Conservation (phyloP, 2,888 invertebrate genomes). For the Brassicogethes aeneus region DNA sequence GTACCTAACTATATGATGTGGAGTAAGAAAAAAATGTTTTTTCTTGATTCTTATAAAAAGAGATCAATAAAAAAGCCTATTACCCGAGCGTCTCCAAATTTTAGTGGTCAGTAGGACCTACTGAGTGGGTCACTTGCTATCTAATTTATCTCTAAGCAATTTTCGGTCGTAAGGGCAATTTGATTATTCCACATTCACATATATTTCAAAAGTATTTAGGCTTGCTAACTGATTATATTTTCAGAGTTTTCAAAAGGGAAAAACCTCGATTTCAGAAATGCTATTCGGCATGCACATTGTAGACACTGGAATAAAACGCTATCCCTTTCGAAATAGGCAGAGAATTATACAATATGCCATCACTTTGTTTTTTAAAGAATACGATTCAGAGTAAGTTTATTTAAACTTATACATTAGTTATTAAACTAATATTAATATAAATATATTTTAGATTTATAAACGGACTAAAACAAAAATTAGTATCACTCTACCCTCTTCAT, state of each 20-base stretch:
- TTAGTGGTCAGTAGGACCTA: no score
- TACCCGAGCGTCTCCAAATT: no score
- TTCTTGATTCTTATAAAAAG: no score
- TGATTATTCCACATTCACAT: no score
- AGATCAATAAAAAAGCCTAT: no score
- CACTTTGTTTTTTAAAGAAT: constrained; percentile 74
- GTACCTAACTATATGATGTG: no score
- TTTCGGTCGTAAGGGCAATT: no score
- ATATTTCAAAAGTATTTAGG: no score
- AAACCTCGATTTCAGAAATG: constrained; percentile 80
- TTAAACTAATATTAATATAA: constrained; percentile 1
- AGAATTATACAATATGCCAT: constrained; percentile 84
- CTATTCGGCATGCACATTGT: constrained; percentile 86
- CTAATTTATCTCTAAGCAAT: no score
- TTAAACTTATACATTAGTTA: constrained; percentile 1
- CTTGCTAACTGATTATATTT: no score
- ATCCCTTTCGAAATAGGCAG: constrained; percentile 75
- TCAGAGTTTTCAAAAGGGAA: constrained; percentile 73
- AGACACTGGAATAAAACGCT: constrained; percentile 83
- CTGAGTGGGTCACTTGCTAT: no score
- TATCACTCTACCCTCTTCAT: constrained; percentile 63
- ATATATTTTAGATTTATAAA: constrained; percentile 55
- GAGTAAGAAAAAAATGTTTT: no score
- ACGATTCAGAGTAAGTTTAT: constrained; percentile 68
- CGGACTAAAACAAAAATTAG: constrained; percentile 62